Conservation (phyloP, 2,888 invertebrate species). For the Anodontia alba region DNA sequence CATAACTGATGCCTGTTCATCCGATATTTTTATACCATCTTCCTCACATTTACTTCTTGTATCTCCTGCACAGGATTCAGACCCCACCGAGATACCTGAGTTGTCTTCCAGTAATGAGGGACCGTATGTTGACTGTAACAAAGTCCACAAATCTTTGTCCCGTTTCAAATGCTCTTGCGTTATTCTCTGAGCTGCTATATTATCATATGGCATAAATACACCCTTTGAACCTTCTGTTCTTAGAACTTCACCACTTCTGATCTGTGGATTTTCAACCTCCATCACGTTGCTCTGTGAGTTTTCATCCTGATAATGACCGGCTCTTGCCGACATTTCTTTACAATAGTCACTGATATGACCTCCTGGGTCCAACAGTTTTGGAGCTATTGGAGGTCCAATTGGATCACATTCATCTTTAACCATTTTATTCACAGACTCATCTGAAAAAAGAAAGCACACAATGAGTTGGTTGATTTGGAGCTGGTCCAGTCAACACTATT, state of each 20-base stretch:
- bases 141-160: conserved; percentile 63
- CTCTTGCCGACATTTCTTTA: conserved; percentile 4
- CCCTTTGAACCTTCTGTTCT: not conserved
- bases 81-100: conserved; percentile 40
- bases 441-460: conserved; percentile 40
- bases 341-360: conserved; percentile 19
- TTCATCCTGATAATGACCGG: not conserved
- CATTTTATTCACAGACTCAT: conserved; percentile 48
- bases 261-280: not conserved
- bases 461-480: too few relatives aligned
- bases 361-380: conserved; percentile 36
- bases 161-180: conserved; percentile 57
- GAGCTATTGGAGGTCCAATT: conserved; percentile 19
- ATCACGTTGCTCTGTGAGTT: not conserved
- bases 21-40: not conserved
- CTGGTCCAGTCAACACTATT: too few relatives aligned
- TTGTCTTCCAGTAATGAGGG: conserved; percentile 35
- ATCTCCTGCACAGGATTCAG: conserved; percentile 23
- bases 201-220: not conserved
- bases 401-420: conserved; percentile 52
- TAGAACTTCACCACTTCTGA: not conserved
- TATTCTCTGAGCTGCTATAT: conserved; percentile 47
- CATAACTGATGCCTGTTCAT: not conserved
- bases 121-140: conserved; percentile 45
- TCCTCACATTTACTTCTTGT: not conserved